Evolutionary conservation across 2,888 invertebrate species (phyloP), one percentile per base, ranked within the genome.

Genomic region (Oscheius myriophilus): DNA sequence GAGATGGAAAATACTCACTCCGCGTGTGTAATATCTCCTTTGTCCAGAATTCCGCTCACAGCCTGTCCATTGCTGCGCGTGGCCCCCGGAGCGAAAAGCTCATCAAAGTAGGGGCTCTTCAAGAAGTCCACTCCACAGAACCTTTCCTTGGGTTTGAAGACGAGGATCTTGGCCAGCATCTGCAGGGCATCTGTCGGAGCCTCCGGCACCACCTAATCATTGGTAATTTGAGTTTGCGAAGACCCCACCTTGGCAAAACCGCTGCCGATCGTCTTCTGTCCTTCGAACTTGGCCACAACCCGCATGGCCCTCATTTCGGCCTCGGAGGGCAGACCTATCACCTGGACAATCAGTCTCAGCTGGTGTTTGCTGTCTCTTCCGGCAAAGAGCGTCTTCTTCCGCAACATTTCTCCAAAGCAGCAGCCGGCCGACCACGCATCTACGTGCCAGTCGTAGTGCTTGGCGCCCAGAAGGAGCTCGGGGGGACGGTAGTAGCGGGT

Each of bases 401-500:
- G 45, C 65, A 81, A 71, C 81, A 81, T 80, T 68, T 82, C 82
- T 26, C 76, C 82, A 23, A 81, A 64, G 46, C 75, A 75, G 51
- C 81, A 81, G 11, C 80, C 82, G 39, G 72, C 80, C 53, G 75
- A 72, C 82, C 82, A 82, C 1, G 78, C 74, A 46, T 82, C 82
- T 52, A 76, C 70, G 52, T 70, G 66, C 71, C 71, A 72, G 52
- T 64, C 64, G 71, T 81, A 81, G 42, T 74, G 64, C 16, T 62
- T 67, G 0, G 76, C 61, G 3, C 69, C 76, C 11, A 82, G 70
- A 2, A 82, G 69, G 42, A 82, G 68, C 66, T 82, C 82, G 16
- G 82, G 82, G 9, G 82, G 77, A 52, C 82, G 68, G 62, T 82
- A 82, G 73, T 78, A 82, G 11, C 82, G 74, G 9, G 82, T 82